Conservation (phyloP, 2,888 invertebrate genomes). For the Agonopterix heracliana region DNA sequence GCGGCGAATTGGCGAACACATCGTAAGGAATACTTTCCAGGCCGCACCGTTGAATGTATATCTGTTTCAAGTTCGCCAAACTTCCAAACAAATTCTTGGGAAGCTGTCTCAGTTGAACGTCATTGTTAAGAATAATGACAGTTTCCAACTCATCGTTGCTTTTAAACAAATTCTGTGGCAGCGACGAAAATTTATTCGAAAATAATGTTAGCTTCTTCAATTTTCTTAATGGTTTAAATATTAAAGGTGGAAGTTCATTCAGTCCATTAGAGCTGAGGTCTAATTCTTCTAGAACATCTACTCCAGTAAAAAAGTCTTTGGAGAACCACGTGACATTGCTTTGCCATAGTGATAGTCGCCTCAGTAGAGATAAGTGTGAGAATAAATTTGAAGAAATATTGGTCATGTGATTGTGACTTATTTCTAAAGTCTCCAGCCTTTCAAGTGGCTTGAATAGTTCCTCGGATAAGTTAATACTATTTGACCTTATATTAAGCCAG, state of each 20-base stretch:
- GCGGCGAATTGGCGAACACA: constrained; percentile 76
- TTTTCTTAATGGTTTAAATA: constrained; percentile 78
- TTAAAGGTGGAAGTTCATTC: constrained; percentile 74
- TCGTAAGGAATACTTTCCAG: constrained; percentile 77
- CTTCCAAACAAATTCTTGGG: constrained; percentile 78
- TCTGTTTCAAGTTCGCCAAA: constrained; percentile 70
- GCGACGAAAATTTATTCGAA: constrained; percentile 79
- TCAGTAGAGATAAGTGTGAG: constrained; percentile 75
- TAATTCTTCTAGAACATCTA: constrained; percentile 78
- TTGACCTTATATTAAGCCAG: constrained; percentile 79
- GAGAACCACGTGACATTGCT: constrained; percentile 80
- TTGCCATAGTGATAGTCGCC: constrained; percentile 80
- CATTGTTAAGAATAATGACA: constrained; percentile 76
- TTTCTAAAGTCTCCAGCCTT: constrained; percentile 77
- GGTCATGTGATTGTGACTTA: constrained; percentile 80
- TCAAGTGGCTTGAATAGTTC: constrained; percentile 74
- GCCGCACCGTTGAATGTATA: constrained; percentile 76
- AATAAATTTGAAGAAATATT: constrained; percentile 78
- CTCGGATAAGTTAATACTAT: constrained; percentile 74
- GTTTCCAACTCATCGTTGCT: constrained; percentile 70
- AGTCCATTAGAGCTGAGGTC: constrained; percentile 82
- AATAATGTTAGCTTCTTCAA: constrained; percentile 80
- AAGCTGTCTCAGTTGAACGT: constrained; percentile 72
- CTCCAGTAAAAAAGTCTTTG: constrained; percentile 78
- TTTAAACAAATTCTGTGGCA: constrained; percentile 77